These are phyloP conservation scores for Koerneria pararmatus DNA, from an alignment of 2,888 invertebrate species.

Conservation along the genomic window DNA sequence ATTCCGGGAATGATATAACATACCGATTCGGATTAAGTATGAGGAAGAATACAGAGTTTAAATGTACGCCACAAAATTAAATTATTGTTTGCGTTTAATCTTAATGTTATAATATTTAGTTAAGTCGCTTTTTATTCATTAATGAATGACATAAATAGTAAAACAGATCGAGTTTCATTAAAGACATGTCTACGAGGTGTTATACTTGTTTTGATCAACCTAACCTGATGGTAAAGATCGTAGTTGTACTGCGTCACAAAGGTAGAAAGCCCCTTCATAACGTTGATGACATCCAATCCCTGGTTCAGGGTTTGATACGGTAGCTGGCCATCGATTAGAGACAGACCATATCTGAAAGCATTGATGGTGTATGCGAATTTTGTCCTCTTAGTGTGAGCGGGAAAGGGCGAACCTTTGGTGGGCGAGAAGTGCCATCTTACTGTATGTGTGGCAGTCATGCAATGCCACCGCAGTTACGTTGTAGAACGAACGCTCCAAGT, in stretches of 20 bases:
- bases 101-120: too few relatives aligned
- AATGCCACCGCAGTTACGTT: constrained; percentile 92
- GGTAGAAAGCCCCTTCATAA: constrained; percentile 90
- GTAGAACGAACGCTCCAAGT: constrained; percentile 89
- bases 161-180: too few relatives aligned
- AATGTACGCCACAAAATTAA: too few relatives aligned
- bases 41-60: background rate
- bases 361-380: background rate
- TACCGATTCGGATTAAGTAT: background rate
- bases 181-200: too few relatives aligned
- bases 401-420: constrained; percentile 38
- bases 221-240: constrained; percentile 68
- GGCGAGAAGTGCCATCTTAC: constrained; percentile 90
- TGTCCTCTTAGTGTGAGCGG: background rate
- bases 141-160: too few relatives aligned
- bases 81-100: too few relatives aligned
- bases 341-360: constrained; percentile 19
- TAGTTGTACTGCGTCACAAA: constrained; percentile 90
- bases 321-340: constrained; percentile 75
- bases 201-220: too few relatives aligned
- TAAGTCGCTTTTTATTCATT: too few relatives aligned
- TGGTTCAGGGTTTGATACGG: constrained; percentile 95
- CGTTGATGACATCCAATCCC: constrained; percentile 90
- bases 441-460: constrained; percentile 95
- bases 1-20: background rate